Evolutionary conservation across 2,113 vertebrate genomes (phyloP).

Genomic region (Oophaga pumilio): DNA sequence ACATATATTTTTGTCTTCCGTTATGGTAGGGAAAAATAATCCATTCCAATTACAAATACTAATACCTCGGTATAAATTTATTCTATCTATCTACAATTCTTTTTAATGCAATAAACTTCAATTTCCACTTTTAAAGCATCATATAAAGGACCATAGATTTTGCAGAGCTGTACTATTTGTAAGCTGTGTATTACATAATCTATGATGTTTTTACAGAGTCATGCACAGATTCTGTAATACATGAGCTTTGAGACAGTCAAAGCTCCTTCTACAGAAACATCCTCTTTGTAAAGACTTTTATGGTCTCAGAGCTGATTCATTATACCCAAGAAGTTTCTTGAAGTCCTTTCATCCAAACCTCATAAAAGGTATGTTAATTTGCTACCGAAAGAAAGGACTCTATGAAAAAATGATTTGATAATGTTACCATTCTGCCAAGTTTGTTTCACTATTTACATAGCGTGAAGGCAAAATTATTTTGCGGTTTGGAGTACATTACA

Average conservation of each 20-base stretch:
- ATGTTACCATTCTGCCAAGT: background rate
- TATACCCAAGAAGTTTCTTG: slow-evolving; percentile 18
- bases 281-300: slow-evolving; percentile 40
- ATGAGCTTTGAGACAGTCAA: slow-evolving; percentile 46
- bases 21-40: too few species aligned
- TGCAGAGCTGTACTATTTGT: background rate
- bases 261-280: slow-evolving; percentile 28
- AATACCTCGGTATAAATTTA: too few species aligned
- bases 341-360: slow-evolving; percentile 33
- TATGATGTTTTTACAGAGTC: background rate
- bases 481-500: background rate
- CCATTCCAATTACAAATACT: too few species aligned
- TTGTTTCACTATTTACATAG: background rate
- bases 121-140: background rate
- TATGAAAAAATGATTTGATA: slow-evolving; percentile 27
- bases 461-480: background rate
- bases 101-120: background rate
- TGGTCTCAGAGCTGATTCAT: slow-evolving; percentile 47
- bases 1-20: too few species aligned
- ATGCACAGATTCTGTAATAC: slow-evolving; percentile 40
- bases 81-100: too few species aligned
- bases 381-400: background rate
- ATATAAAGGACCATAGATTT: background rate
- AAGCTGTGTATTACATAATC: background rate
- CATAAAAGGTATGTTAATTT: slow-evolving; percentile 21